phyloP scores from a whole-genome alignment of 2,113 vertebrate genomes.

The Dromaius novaehollandiae region DNA sequence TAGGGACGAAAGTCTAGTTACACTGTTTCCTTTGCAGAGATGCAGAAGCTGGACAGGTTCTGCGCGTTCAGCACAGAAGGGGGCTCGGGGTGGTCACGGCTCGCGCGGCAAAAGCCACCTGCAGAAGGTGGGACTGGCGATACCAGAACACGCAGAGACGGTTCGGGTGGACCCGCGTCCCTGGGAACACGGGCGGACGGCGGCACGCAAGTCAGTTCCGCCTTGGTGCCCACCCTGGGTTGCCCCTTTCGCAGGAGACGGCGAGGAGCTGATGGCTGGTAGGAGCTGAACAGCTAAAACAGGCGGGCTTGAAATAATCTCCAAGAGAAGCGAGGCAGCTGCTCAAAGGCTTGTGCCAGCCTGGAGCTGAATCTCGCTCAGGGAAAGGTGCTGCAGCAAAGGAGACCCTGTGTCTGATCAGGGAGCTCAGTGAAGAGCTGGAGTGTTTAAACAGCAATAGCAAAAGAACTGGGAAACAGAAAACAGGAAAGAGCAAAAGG shows the following conservation, averaged over 20 bases:
- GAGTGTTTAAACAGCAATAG: background rate
- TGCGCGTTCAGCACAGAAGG: background rate
- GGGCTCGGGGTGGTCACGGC: background rate
- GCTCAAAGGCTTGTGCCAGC: constrained; percentile 48
- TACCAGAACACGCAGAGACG: background rate
- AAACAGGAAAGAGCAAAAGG: constrained; percentile 30
- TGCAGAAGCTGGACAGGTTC: background rate
- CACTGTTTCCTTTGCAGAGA: background rate
- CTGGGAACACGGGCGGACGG: background rate
- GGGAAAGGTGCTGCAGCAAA: constrained; percentile 47
- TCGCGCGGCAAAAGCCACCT: accelerated
- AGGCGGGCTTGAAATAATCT: constrained; percentile 11
- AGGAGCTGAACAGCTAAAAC: background rate
- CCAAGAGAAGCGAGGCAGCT: constrained; percentile 28
- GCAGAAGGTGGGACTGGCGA: accelerated
- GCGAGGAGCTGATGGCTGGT: background rate
- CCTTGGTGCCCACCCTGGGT: background rate
- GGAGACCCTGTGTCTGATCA: constrained; percentile 49
- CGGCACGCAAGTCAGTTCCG: accelerated
- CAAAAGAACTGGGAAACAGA: constrained; percentile 26
- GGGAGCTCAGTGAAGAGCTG: constrained; percentile 41
- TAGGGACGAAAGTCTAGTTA: background rate
- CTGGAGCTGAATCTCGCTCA: background rate
- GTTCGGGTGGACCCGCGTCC: background rate
- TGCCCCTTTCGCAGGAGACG: background rate